phyloP scores from a whole-genome alignment of 2,888 invertebrate genomes.

The Tetramorium bicarinatum region DNA sequence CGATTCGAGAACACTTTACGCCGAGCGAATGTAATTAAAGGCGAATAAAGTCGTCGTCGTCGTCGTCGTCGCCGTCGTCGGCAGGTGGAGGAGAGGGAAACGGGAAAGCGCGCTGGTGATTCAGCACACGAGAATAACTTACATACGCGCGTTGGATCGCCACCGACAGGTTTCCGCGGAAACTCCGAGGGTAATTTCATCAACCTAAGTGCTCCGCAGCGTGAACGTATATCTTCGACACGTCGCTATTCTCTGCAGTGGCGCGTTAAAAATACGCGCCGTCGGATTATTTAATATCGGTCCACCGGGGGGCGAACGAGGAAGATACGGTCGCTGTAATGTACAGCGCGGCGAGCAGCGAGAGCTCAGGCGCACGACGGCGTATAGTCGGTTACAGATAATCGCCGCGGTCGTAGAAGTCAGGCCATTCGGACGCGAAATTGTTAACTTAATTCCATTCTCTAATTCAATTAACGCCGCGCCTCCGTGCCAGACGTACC shows the following conservation, averaged over 20 bases:
- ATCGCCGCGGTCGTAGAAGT: conserved; percentile 39
- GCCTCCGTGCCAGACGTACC: conserved; percentile 30
- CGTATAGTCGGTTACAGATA: conserved; percentile 46
- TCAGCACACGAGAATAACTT: neutral
- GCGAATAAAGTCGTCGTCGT: conserved; percentile 44
- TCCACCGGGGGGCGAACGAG: neutral
- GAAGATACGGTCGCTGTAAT: neutral
- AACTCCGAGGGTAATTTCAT: conserved; percentile 52
- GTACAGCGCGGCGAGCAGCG: neutral
- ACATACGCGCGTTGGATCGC: conserved; percentile 2
- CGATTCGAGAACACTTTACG: conserved; percentile 43
- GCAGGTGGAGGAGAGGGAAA: too few relatives aligned
- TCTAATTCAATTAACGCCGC: conserved; percentile 69
- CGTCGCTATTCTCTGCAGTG: conserved; percentile 14
- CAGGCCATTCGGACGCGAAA: conserved; percentile 57
- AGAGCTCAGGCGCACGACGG: neutral
- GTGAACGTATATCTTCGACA: conserved; percentile 28
- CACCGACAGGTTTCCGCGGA: conserved; percentile 10
- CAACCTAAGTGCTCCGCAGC: conserved; percentile 36
- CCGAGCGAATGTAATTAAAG: conserved; percentile 62
- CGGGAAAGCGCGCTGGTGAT: neutral
- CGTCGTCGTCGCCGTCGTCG: neutral
- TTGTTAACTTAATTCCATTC: conserved; percentile 67
- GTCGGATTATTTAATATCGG: conserved; percentile 41
- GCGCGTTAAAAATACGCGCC: conserved; percentile 33